Evolutionary conservation across 1,140 invertebrate species (phyloP), one percentile per base, ranked within the genome.

Genomic region (Halesus radiatus): DNA sequence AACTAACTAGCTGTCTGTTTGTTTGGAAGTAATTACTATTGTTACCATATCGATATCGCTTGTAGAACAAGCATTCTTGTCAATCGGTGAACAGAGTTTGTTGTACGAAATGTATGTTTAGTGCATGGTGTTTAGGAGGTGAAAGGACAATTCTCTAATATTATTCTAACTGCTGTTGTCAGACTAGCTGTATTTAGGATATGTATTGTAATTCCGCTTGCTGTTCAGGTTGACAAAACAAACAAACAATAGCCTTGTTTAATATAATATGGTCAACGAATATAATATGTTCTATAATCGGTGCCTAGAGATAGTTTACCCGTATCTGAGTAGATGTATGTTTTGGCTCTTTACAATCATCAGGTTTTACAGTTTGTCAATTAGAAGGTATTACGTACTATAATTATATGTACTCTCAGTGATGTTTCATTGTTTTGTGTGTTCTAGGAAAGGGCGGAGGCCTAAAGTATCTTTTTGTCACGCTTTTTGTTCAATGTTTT

Each of bases 301-400:
- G 89, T 90, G 89, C 89, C 89, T 90, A 90, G 89, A 89, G 89
- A 89, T 90, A 90, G 88, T 89, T 86, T 88, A 76, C 88, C 87
- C 86, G 86, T 90, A 89, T 88, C 87, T 87, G 88, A 87, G 87
- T 89, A 89, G 88, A 87, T 85, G 87, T 89, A 88, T 88, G 87
- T 89, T 89, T 89, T 88, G 88, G 88, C 88, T 89, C 88, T 89
- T 80, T 83, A 83, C 82, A 81, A 80, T 83, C 52, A 76, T 79
- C 62, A 74, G 32, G 32, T 80, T 80, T 75, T 80, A 74, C 79
- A 72, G 78, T 79, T 79, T 75, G 82, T 83, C 82, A 83, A 83
- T 83, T 83, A 83, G 77, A 72, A 74, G 79, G 73, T 82, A 52
- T 23, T 22, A 64, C 37, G 37, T 45, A 45, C 37, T 64, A 64